These are phyloP conservation scores for Zonitis immaculata DNA, from an alignment of 2,888 invertebrate species.

Conservation along the genomic window DNA sequence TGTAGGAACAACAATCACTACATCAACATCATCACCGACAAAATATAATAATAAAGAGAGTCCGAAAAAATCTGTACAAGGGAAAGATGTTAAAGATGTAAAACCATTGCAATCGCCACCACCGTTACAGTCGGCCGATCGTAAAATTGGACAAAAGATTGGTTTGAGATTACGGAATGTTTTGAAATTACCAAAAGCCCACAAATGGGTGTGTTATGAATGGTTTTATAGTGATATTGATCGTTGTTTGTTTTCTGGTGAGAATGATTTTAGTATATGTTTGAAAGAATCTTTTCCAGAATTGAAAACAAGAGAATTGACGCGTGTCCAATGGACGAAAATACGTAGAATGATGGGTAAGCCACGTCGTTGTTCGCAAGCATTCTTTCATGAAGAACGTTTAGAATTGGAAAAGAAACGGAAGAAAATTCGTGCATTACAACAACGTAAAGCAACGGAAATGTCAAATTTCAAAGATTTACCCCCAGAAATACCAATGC, in stretches of 20 bases:
- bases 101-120: slow-evolving; percentile 45
- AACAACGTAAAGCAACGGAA: slow-evolving; percentile 83
- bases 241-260: slow-evolving; percentile 87
- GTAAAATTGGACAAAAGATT: slow-evolving; percentile 83
- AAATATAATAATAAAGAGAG: slow-evolving; percentile 6
- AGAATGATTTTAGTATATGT: slow-evolving; percentile 94
- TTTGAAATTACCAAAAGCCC: slow-evolving; percentile 94
- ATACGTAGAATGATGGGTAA: slow-evolving; percentile 96
- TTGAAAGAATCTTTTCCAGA: slow-evolving; percentile 92
- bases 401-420: slow-evolving; percentile 85
- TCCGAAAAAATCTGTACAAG: slow-evolving; percentile 6
- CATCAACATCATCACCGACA: slow-evolving; percentile 33
- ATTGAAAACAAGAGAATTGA: slow-evolving; percentile 76
- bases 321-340: slow-evolving; percentile 92
- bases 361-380: slow-evolving; percentile 88
- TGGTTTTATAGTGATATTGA: slow-evolving; percentile 99
- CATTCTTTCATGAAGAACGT: slow-evolving; percentile 95
- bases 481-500: slow-evolving; percentile 91
- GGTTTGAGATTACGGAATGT: slow-evolving; percentile 87
- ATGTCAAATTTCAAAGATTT: slow-evolving; percentile 75
- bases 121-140: slow-evolving; percentile 62
- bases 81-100: slow-evolving; percentile 19
- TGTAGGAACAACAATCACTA: slow-evolving; percentile 50
- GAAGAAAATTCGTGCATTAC: slow-evolving; percentile 85
- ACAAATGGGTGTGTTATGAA: slow-evolving; percentile 99